Conservation (phyloP, 2,797 vertebrate genomes). For the Ciconia nigra region DNA sequence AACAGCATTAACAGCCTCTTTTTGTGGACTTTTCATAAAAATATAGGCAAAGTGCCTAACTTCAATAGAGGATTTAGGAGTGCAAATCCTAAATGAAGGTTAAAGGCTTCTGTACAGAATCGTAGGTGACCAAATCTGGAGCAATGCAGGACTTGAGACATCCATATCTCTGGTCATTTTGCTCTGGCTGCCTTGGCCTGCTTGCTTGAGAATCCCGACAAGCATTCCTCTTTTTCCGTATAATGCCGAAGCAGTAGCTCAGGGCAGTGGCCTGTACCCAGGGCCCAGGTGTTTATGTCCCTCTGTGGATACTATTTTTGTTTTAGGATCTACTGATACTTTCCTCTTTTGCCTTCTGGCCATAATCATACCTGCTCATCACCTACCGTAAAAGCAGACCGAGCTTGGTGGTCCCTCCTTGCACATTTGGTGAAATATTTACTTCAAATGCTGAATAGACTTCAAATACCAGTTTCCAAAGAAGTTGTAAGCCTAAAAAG, state of each 20-base stretch:
- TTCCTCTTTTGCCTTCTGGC: neutral
- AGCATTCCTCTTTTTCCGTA: neutral
- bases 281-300: neutral
- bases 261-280: neutral
- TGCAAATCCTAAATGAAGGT: neutral
- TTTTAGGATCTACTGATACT: neutral
- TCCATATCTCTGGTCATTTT: neutral
- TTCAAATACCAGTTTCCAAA: neutral
- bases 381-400: neutral
- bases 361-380: neutral
- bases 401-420: neutral
- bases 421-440: neutral
- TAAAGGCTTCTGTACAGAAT: neutral
- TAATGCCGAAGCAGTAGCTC: neutral
- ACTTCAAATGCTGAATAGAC: neutral
- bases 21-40: neutral
- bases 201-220: neutral
- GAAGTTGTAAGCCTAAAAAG: neutral
- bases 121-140: neutral
- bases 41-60: neutral
- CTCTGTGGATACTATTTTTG: neutral
- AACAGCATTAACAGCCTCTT: neutral
- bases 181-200: neutral
- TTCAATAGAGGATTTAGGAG: neutral
- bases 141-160: neutral